These are phyloP conservation scores for Clarias batrachus DNA, from an alignment of 2,113 vertebrate genomes.

Conservation along the genomic window DNA sequence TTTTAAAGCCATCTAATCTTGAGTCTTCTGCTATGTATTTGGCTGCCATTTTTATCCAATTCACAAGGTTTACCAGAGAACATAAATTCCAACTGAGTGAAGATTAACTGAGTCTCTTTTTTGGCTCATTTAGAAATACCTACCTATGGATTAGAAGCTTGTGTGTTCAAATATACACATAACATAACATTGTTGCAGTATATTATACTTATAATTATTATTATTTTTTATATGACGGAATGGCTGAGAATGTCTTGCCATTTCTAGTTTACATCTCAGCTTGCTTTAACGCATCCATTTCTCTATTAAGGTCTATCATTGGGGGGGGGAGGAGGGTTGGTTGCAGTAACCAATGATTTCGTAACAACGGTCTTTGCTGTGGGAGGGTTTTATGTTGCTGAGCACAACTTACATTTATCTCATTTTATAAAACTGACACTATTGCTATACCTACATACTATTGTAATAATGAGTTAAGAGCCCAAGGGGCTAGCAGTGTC, in stretches of 20 bases:
- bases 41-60: neutral
- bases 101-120: neutral
- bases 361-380: too few species aligned
- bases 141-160: neutral
- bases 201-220: neutral
- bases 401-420: too few species aligned
- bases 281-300: neutral
- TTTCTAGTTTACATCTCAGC: neutral
- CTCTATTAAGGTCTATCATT: too few species aligned
- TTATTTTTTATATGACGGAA: too few species aligned
- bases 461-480: too few species aligned
- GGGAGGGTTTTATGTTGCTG: too few species aligned
- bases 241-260: neutral
- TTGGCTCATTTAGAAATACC: neutral
- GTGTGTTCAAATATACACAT: neutral
- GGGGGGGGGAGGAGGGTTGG: too few species aligned
- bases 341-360: too few species aligned
- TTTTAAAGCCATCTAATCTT: conserved; percentile 2
- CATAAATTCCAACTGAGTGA: neutral
- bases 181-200: neutral
- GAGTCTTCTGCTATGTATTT: neutral
- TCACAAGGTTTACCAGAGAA: neutral
- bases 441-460: too few species aligned
- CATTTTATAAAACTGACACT: too few species aligned
- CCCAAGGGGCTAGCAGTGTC: too few species aligned